Percentiles rank a stretch among this genome's conserved stretches.
Conservation (phyloP, 2,888 invertebrate genomes). For the Drosophila longiperda region DNA sequence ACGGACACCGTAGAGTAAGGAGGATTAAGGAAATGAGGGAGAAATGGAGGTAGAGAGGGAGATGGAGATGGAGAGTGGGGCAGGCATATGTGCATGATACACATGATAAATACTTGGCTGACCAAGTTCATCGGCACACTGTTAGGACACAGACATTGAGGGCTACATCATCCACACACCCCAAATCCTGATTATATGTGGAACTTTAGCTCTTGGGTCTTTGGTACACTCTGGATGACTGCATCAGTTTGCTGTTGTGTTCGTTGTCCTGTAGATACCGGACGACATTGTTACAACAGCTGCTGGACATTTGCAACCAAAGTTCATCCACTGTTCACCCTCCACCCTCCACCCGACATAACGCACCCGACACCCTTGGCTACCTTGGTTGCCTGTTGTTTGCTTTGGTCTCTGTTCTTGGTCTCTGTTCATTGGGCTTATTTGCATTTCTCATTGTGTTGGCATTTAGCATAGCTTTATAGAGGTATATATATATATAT, state of each 20-base stretch:
- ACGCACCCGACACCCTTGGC: background rate
- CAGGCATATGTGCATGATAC: constrained; percentile 20
- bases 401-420: constrained; percentile 12
- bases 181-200: background rate
- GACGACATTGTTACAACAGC: constrained; percentile 34
- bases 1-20: background rate
- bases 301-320: constrained; percentile 53
- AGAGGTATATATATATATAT: background rate
- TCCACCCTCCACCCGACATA: background rate
- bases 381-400: constrained; percentile 5
- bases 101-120: constrained; percentile 21
- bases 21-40: too few relatives aligned
- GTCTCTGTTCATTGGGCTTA: constrained; percentile 54
- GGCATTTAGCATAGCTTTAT: constrained; percentile 49
- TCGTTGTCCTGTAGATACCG: background rate
- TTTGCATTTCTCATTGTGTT: constrained; percentile 74
- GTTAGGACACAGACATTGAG: constrained; percentile 19
- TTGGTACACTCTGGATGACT: constrained; percentile 28
- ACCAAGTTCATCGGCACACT: constrained; percentile 22
- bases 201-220: constrained; percentile 13
- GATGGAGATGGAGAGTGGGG: background rate
- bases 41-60: background rate
- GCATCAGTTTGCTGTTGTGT: constrained; percentile 54
- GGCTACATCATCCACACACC: background rate
- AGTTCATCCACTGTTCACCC: background rate